Evolutionary conservation across 2,888 invertebrate genomes (phyloP), one percentile per base, ranked within the genome.

Genomic region (Notodonta dromedarius): DNA sequence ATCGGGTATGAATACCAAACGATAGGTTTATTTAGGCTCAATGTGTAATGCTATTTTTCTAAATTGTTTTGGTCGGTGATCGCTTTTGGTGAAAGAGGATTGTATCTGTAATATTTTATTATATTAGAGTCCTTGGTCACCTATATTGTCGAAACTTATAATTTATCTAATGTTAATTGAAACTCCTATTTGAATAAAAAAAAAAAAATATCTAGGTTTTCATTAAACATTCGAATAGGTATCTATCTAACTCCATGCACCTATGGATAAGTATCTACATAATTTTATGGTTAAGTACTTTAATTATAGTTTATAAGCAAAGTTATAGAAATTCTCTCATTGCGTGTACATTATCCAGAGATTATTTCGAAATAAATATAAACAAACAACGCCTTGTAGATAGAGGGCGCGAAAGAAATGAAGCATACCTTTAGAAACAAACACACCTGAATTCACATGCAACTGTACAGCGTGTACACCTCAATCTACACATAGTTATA

Each of bases 11-110:
- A 80, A 82, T 80, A 69, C 70, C 74, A 74, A 67, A 79, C 82
- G 78, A 85, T 85, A 77, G 73, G 79, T 85, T 83, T 82, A 79
- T 85, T 83, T 78, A 74, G 70, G 72, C 59, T 66, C 63, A 69
- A 66, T 66, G 67, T 69, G 51, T 52, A 51, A 24, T 24, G 68
- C 63, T 70, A 60, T 67, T 75, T 68, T 71, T 65, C 44, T 55
- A 66, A 63, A 70, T 67, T 61, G 52, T 55, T 60, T 60, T 40
- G 42, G 51, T 46, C 39, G 59, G 39, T 57, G 52, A 57, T 57
- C 35, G 35, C 9, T 5, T 42, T 42, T 42, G 42, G 9, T 42
- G 4, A 42, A 0, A 42, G 12, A 42, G 11, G 42, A 42, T 42
- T 42, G 0, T 35, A 7, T 0, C 35, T 0, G 35, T 35, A 35